These are phyloP conservation scores for Rhynchomys soricoides DNA, from an alignment of 2,113 vertebrate species.

Conservation along the genomic window DNA sequence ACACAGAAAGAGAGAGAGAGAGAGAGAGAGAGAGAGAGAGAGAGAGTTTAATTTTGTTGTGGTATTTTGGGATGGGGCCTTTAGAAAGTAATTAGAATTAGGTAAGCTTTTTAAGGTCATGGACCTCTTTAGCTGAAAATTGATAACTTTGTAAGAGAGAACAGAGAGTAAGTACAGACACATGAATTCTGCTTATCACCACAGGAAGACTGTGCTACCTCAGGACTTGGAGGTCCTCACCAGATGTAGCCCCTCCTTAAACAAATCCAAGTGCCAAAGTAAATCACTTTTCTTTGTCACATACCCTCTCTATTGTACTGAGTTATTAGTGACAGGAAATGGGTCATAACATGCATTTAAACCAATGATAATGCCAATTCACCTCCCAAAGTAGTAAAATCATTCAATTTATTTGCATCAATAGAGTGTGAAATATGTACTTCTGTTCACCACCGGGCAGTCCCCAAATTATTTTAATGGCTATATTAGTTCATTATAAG, in stretches of 20 bases:
- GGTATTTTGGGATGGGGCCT: not conserved
- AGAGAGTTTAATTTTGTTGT: not conserved
- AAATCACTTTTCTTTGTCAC: not conserved
- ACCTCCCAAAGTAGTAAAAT: not conserved
- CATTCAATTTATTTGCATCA: not conserved
- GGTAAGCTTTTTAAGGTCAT: not conserved
- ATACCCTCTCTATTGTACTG: not conserved
- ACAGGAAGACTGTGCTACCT: not conserved
- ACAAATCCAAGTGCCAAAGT: not conserved
- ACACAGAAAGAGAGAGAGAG: not conserved
- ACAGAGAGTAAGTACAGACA: not conserved
- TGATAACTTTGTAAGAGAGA: not conserved
- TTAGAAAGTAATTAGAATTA: not conserved
- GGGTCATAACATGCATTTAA: not conserved
- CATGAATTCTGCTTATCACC: not conserved
- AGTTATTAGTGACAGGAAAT: not conserved
- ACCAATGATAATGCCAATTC: not conserved
- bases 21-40: not conserved
- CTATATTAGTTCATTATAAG: not conserved
- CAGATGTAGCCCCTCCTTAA: not conserved
- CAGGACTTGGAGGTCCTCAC: not conserved
- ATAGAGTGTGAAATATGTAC: not conserved
- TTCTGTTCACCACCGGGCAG: not conserved
- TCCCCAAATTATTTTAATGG: not conserved
- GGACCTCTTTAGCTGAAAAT: not conserved